Evolutionary conservation across 2,797 vertebrate species (phyloP).

Genomic region (Sebastes glaucus): DNA sequence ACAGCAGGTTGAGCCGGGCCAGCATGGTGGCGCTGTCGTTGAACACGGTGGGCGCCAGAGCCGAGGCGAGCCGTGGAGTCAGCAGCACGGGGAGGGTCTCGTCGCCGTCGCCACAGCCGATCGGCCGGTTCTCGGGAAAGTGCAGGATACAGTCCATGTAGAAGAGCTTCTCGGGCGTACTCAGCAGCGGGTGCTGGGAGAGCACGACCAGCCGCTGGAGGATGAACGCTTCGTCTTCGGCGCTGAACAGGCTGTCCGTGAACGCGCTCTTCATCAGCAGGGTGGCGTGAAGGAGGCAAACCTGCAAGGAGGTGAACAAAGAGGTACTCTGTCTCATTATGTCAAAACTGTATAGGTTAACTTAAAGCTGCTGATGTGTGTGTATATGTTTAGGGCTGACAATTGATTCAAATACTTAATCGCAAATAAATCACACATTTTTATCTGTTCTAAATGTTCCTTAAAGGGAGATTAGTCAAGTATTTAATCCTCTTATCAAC

Average conservation of each 20-base stretch:
- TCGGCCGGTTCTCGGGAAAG: conserved; percentile 91
- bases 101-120: conserved; percentile 78
- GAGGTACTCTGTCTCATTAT: not conserved
- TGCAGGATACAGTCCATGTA: conserved; percentile 88
- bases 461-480: too few relatives aligned
- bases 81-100: conserved; percentile 87
- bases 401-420: too few relatives aligned
- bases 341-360: not conserved
- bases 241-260: conserved; percentile 90
- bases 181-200: conserved; percentile 87
- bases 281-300: conserved; percentile 83
- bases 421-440: too few relatives aligned
- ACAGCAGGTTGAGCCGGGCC: conserved; percentile 85
- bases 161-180: conserved; percentile 83
- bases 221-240: conserved; percentile 88
- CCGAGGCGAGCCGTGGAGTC: conserved; percentile 76
- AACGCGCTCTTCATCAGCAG: conserved; percentile 89
- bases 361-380: too few relatives aligned
- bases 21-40: conserved; percentile 85
- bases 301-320: conserved; percentile 29
- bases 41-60: conserved; percentile 86
- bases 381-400: not conserved
- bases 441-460: fast-evolving
- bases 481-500: too few relatives aligned
- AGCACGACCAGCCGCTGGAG: conserved; percentile 86